Evolutionary conservation across 2,113 vertebrate genomes (phyloP).

Genomic region (Lepus timidus): DNA sequence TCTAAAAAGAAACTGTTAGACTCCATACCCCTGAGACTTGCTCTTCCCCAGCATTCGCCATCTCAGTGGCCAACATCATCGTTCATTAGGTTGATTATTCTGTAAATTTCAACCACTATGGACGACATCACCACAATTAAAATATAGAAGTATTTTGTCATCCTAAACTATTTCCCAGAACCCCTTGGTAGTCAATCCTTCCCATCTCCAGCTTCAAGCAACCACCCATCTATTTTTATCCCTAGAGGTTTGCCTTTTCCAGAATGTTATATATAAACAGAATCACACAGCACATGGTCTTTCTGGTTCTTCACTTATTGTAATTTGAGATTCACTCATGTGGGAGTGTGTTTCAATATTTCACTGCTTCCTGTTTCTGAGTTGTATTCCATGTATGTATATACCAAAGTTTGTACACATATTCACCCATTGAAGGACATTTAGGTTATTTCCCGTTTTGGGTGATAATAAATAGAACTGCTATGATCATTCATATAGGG

Average conservation of each 20-base stretch:
- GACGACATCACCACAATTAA: neutral
- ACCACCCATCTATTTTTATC: neutral
- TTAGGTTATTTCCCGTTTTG: neutral
- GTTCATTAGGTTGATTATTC: neutral
- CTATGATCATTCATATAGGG: neutral
- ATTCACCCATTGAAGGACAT: neutral
- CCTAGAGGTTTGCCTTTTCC: neutral
- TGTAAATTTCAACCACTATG: neutral
- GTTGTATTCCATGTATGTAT: neutral
- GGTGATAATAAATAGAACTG: conserved; percentile 1
- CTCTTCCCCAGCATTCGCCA: neutral
- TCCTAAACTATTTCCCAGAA: neutral
- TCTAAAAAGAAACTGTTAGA: neutral
- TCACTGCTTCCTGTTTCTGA: neutral
- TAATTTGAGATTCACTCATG: neutral
- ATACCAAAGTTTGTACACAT: neutral
- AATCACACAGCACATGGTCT: neutral
- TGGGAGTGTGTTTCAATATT: neutral
- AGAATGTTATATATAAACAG: neutral
- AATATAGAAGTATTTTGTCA: neutral
- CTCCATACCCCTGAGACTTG: neutral
- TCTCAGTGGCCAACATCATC: neutral
- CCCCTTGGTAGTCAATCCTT: neutral
- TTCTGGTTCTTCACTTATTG: neutral
- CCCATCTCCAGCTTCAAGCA: neutral